Base-by-base conservation (phyloP, 2,113 vertebrate genomes). In the Perca fluviatilis region DNA sequence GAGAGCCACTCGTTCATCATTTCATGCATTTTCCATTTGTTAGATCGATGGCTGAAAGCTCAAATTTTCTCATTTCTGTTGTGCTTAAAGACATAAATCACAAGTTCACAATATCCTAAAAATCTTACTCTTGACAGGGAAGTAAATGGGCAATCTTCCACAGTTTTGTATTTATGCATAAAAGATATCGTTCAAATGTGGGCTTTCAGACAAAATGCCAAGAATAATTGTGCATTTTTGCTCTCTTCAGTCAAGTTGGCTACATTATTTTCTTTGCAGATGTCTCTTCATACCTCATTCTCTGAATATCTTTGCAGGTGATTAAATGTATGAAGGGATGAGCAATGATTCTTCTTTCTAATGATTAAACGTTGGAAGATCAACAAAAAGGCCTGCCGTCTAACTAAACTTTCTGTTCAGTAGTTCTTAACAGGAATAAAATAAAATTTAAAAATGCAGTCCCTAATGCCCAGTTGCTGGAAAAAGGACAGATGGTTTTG, bases 71-170 rank as follows among this genome's bases (percentile, higher is more conserved):
- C 47, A 63, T 83, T 80, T 82, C 67, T 53, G 54, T 77, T 63
- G 19, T 61, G 50, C 71, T 73, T 70, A 62, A 74, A 80, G 74
- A 62, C 80, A 88, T 84, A 86, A 76, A 86, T 84, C 86, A 86
- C 43, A 71, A 16, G 68, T 77, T 70, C 74, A 66, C 67, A 81
- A 78, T 36, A 50, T 72, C 64, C 60, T 36, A 21, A 75, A 81
- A 65, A 60, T 49, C 9, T 36, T 25, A 10, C 6, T 71, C 11
- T 18, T 79, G 82, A 79, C 81, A 82, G 70, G 47, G 67, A 78
- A 72, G 66, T 79, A 79, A 86, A 84, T 76, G 61, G 12, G 16
- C n/a, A 51, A 27, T 80, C 40, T 25, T 73, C 63, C n/a, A 15
- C 19, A 49, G 5, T 53, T 72, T 18, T 83, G 51, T 77, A 13